These are phyloP conservation scores for Lanius ludovicianus DNA, from an alignment of 2,113 vertebrate species.

Conservation along the genomic window DNA sequence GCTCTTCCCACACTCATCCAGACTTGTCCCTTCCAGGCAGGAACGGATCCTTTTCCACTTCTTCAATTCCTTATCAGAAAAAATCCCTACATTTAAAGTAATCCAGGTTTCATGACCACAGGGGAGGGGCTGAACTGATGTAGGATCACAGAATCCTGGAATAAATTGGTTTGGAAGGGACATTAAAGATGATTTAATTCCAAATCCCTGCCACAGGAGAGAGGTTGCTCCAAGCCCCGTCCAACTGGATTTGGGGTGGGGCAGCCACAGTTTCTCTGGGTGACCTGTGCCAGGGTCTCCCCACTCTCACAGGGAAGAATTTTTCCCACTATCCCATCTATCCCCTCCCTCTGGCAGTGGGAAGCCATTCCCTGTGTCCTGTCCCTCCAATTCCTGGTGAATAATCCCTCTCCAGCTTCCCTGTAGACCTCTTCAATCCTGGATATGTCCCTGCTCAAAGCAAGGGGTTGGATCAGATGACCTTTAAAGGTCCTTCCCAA, in stretches of 20 bases:
- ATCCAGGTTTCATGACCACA: not conserved
- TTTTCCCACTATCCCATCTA: not conserved
- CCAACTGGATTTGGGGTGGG: not conserved
- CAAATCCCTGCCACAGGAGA: not conserved
- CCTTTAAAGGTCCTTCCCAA: not conserved
- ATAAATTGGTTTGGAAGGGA: not conserved
- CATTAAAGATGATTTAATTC: not conserved
- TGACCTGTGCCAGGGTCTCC: not conserved
- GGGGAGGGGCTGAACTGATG: not conserved
- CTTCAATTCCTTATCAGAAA: not conserved
- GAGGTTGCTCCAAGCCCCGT: not conserved
- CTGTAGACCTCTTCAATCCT: rapidly evolving
- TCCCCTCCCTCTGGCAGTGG: not conserved
- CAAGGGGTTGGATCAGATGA: not conserved
- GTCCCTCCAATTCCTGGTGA: not conserved
- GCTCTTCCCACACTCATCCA: not conserved
- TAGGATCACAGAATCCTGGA: not conserved
- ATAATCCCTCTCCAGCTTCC: not conserved
- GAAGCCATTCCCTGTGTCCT: not conserved
- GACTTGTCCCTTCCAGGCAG: not conserved
- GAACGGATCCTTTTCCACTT: not conserved
- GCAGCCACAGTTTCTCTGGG: not conserved
- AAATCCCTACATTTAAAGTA: not conserved
- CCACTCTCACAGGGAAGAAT: not conserved
- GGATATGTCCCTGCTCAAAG: not conserved